Conservation (phyloP, 2,888 invertebrate species). For the Tholera decimalis region DNA sequence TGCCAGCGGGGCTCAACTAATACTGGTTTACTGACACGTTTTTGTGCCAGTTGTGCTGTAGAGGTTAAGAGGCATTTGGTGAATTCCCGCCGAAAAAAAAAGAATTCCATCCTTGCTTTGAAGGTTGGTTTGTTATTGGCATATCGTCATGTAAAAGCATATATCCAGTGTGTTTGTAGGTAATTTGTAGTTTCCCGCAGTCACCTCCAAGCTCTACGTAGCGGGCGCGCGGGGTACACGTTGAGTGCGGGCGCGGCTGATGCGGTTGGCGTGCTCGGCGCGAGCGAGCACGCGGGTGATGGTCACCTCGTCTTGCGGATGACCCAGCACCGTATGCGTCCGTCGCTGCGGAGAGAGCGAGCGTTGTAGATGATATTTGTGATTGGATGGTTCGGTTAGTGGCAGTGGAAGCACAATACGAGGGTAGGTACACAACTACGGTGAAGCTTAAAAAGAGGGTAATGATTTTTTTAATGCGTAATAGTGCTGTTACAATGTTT, state of each 20-base stretch:
- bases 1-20: no score
- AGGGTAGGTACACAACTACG: not conserved
- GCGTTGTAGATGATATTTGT: not conserved
- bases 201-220: constrained; percentile 55
- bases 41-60: no score
- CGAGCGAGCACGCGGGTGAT: constrained; percentile 56
- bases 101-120: no score
- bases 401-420: constrained; percentile 34
- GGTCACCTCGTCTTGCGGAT: constrained; percentile 82
- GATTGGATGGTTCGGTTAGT: not conserved
- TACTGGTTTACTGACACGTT: no score
- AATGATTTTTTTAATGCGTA: not conserved
- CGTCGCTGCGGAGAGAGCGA: constrained; percentile 74
- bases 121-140: not conserved
- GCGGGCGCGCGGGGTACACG: not conserved
- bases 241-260: not conserved
- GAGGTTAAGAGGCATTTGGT: no score
- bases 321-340: constrained; percentile 84
- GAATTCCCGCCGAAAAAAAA: no score
- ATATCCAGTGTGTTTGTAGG: not conserved
- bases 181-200: constrained; percentile 17
- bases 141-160: constrained; percentile 35
- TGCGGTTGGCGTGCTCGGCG: constrained; percentile 31
- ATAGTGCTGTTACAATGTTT: no score
- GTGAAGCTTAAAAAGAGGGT: no score